These are phyloP conservation scores for Anguilla marmorata DNA, from an alignment of 2,797 vertebrate species.

Conservation along the genomic window DNA sequence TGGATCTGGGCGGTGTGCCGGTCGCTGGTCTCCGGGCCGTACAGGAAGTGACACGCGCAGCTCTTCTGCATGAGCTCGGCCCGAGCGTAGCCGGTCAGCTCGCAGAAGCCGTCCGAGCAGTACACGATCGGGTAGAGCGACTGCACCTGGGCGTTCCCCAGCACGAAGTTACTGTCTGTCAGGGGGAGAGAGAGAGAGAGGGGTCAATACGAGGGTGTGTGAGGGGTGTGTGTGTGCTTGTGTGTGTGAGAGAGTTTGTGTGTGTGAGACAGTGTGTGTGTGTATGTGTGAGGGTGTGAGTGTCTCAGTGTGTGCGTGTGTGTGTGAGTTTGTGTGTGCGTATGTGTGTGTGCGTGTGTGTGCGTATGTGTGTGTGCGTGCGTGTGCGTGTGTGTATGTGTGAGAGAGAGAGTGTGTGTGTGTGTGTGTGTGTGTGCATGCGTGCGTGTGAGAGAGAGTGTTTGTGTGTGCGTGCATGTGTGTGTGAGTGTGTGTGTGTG, in stretches of 20 bases:
- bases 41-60: slow-evolving; percentile 76
- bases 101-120: slow-evolving; percentile 78
- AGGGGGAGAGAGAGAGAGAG: slow-evolving; percentile 45
- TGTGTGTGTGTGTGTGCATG: background rate
- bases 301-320: background rate
- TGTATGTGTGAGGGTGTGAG: background rate
- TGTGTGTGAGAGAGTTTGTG: background rate
- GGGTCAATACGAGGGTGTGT: background rate
- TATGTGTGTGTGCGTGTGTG: no score
- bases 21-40: slow-evolving; percentile 72
- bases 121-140: slow-evolving; percentile 78
- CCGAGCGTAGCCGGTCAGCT: slow-evolving; percentile 74
- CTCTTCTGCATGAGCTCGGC: slow-evolving; percentile 79
- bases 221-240: background rate
- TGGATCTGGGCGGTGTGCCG: slow-evolving; percentile 69
- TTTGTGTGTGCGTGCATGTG: background rate
- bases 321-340: background rate
- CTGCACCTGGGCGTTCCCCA: slow-evolving; percentile 77
- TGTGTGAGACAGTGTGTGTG: background rate
- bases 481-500: background rate
- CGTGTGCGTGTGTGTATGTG: background rate
- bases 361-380: background rate
- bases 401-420: background rate
- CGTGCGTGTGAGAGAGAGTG: no score
- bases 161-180: slow-evolving; percentile 77